phyloP scores from a whole-genome alignment of 2,888 invertebrate species.

The Drosophila nr. medialis region DNA sequence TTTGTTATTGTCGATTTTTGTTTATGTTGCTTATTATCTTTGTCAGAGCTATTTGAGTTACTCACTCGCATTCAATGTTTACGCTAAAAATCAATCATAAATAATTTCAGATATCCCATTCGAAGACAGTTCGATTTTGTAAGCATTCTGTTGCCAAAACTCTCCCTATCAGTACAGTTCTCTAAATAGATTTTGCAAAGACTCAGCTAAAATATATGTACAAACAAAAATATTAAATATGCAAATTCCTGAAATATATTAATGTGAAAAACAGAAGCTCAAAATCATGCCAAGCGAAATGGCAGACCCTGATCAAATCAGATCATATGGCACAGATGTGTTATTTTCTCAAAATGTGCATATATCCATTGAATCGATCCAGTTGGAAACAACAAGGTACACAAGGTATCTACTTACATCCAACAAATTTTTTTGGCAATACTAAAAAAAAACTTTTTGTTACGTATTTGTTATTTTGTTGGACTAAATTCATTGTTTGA shows the following conservation, averaged over 20 bases:
- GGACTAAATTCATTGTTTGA: conserved; percentile 44
- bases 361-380: conserved; percentile 1
- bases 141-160: background rate
- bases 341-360: conserved; percentile 5
- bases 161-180: background rate
- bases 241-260: conserved; percentile 49
- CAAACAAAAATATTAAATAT: conserved; percentile 14
- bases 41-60: conserved; percentile 30
- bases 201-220: conserved; percentile 10
- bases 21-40: conserved; percentile 44
- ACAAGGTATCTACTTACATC: too few relatives aligned
- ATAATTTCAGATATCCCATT: background rate
- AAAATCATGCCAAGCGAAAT: conserved; percentile 60
- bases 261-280: conserved; percentile 60
- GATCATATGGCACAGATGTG: conserved; percentile 24
- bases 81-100: conserved; percentile 24
- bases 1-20: conserved; percentile 12
- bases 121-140: background rate
- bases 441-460: conserved; percentile 6
- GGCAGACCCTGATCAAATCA: conserved; percentile 53
- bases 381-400: conserved; percentile 24
- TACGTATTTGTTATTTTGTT: conserved; percentile 1
- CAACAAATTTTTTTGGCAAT: conserved; percentile 11
- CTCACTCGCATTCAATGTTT: conserved; percentile 32
- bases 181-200: conserved; percentile 45